Evolutionary conservation across 2,113 vertebrate genomes (phyloP).

Genomic region (Sprattus sprattus): DNA sequence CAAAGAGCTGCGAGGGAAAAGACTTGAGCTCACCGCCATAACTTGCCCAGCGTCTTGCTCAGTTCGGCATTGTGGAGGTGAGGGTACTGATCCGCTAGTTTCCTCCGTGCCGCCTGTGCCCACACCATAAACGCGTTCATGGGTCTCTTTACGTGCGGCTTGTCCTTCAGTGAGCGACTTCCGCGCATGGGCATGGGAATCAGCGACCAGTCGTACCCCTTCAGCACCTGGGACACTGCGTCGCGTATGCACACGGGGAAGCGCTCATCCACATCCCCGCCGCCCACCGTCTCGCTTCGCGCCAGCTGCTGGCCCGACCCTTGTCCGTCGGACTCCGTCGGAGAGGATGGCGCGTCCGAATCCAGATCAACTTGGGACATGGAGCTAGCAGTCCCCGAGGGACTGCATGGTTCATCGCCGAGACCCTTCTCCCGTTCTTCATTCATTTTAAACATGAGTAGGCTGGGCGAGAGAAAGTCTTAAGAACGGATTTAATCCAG

Average conservation of each 20-base stretch:
- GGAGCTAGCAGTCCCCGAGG: constrained; percentile 73
- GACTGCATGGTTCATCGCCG: constrained; percentile 70
- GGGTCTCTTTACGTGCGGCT: constrained; percentile 78
- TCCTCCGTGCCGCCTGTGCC: constrained; percentile 82
- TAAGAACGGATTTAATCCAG: neutral
- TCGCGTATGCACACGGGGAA: constrained; percentile 88
- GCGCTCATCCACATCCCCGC: constrained; percentile 70
- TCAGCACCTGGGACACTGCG: constrained; percentile 89
- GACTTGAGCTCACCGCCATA: constrained; percentile 38
- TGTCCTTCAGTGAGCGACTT: constrained; percentile 75
- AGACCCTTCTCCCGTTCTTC: constrained; percentile 73
- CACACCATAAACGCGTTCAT: constrained; percentile 80
- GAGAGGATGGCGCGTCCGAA: constrained; percentile 73
- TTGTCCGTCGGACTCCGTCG: constrained; percentile 65
- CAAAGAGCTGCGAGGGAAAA: neutral
- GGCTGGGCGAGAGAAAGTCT: neutral
- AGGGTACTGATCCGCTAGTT: constrained; percentile 85
- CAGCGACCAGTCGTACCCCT: constrained; percentile 93
- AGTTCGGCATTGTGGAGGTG: constrained; percentile 89
- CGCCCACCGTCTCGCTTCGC: constrained; percentile 50
- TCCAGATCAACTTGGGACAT: constrained; percentile 69
- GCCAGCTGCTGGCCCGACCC: constrained; percentile 38
- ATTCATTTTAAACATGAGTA: constrained; percentile 35
- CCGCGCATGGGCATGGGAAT: constrained; percentile 82
- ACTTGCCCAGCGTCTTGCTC: constrained; percentile 93